phyloP scores from a whole-genome alignment of 1,140 invertebrate genomes.

The Pogonomyrmex californicus region DNA sequence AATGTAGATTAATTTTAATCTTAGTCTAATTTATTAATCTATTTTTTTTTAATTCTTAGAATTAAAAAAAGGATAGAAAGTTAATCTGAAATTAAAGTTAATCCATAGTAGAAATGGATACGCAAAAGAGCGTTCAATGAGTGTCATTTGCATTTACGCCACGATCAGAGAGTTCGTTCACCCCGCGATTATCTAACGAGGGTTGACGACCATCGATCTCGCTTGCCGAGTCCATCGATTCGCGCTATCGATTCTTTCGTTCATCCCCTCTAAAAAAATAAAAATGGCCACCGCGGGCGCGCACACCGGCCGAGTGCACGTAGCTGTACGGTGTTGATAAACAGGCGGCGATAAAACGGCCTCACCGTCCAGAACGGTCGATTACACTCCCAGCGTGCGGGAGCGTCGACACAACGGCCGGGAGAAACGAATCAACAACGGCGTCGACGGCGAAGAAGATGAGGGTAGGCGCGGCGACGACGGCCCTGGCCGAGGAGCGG shows the following conservation, averaged over 20 bases:
- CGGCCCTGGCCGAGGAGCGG: conserved; percentile 44
- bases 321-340: conserved; percentile 66
- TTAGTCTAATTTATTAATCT: no score
- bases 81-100: no score
- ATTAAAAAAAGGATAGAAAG: no score
- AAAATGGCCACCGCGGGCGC: conserved; percentile 65
- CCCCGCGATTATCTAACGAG: conserved; percentile 33
- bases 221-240: conserved; percentile 55
- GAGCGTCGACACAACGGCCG: not conserved
- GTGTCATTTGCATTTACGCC: conserved; percentile 9
- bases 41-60: no score
- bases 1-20: no score
- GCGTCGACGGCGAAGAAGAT: conserved; percentile 61
- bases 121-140: not conserved
- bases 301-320: not conserved
- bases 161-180: not conserved
- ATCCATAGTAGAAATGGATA: no score
- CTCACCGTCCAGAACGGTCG: not conserved
- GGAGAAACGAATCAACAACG: conserved; percentile 28
- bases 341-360: conserved; percentile 56
- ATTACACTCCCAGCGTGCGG: not conserved
- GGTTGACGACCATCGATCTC: conserved; percentile 42
- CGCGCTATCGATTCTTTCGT: conserved; percentile 62
- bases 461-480: conserved; percentile 17
- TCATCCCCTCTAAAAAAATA: conserved; percentile 46